phyloP scores from a whole-genome alignment of 92 coral and sea anemone genomes.

The Pocillopora meandrina region DNA sequence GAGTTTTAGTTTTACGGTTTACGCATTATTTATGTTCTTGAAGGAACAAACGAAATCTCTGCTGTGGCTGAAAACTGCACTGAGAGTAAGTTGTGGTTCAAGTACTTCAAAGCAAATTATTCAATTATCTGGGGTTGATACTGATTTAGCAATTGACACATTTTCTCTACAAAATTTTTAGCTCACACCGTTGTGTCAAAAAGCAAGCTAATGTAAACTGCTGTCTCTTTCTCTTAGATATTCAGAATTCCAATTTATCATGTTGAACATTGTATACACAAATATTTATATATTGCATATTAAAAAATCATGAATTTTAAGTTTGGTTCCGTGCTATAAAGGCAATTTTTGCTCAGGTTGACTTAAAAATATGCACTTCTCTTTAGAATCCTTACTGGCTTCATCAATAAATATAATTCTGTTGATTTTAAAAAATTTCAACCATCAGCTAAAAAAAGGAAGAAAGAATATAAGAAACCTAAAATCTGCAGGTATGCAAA shows the following conservation, averaged over 20 bases:
- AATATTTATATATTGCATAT: too few species aligned
- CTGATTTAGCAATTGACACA: too few species aligned
- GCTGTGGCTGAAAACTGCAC: conserved; percentile 4
- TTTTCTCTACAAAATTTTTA: too few species aligned
- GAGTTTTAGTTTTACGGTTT: conserved; percentile 14
- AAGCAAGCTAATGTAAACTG: too few species aligned
- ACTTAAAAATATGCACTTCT: not conserved
- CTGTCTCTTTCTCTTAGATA: too few species aligned
- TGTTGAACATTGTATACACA: too few species aligned
- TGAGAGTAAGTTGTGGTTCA: conserved; percentile 22
- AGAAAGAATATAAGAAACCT: not conserved
- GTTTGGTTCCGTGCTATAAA: too few species aligned
- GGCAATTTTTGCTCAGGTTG: too few species aligned
- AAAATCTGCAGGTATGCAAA: conserved; percentile 16
- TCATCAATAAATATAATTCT: not conserved
- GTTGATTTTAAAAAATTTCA: conserved; percentile 1
- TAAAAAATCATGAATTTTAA: too few species aligned
- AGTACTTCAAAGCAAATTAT: conserved; percentile 23
- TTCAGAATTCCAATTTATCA: too few species aligned
- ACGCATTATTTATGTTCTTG: not conserved
- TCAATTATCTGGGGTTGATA: not conserved
- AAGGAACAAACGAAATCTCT: conserved; percentile 1
- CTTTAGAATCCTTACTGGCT: not conserved
- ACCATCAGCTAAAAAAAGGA: not conserved
- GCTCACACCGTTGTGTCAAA: too few species aligned